Base-by-base conservation (phyloP, 2,113 vertebrate genomes). In the Leiothrix lutea region DNA sequence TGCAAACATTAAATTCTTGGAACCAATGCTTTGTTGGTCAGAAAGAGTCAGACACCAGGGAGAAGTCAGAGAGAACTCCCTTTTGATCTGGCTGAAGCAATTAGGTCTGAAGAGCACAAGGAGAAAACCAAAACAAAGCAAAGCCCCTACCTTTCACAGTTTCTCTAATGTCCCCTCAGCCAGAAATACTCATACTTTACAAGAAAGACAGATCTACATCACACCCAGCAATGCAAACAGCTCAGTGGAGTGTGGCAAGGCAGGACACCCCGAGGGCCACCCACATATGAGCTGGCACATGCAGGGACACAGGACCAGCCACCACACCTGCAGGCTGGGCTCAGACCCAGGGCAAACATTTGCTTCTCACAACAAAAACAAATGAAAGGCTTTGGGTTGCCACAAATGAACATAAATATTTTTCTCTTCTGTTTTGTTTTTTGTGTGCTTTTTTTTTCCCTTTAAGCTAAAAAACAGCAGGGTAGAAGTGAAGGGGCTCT, bases 311-410 rank as follows among this genome's bases (percentile, higher is more conserved):
- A 11, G 75, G 58, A 53, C 38, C 75, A 80, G 86, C 28, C 82
- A 82, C 60, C 88, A 36, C 75, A 92, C 80, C 86, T 83, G 75
- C 62, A 45, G 83, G 51, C 40, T 29, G 24, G 83, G 89, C 82
- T 73, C 64, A 86, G 20, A n/a, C 86, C 83, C 74, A 85, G 71
- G 24, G 60, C 60, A 92, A 91, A 92, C 66, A 79, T 60, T 79
- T 29, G 48, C 44, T 42, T 91, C 92, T 65, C 84, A 94, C 87
- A 92, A 71, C 48, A 89, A 91, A 90, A 94, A 91, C 60, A 92
- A 84, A 91, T 40, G 7, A 83, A 95, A 95, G 44, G 61, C 82
- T 92, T 79, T 45, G 28, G 22, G 25, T 21, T 92, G 61, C 25
- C 28, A 20, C 21, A 91, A 61, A 75, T 24, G 44, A 89, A 81